Conservation (phyloP, 2,113 vertebrate genomes). For the Eupsittula cactorum region DNA sequence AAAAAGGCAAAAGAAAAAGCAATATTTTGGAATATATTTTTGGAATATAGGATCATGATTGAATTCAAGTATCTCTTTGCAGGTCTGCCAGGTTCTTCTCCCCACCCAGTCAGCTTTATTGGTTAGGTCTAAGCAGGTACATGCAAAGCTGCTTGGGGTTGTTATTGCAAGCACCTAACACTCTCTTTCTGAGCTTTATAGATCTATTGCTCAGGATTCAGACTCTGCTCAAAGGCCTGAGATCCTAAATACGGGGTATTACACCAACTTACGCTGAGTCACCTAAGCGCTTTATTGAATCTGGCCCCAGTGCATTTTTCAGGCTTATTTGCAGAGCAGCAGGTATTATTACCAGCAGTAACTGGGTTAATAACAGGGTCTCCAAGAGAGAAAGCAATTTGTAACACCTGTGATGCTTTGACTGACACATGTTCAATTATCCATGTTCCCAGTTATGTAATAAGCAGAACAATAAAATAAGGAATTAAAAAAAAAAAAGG, state of each 20-base stretch:
- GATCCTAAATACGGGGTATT: background rate
- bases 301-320: constrained; percentile 42
- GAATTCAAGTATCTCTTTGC: background rate
- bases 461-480: background rate
- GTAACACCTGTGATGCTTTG: constrained; percentile 46
- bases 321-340: constrained; percentile 29
- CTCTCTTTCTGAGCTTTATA: background rate
- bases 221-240: constrained; percentile 11
- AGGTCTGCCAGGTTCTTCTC: background rate
- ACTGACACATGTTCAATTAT: constrained; percentile 30
- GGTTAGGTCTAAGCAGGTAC: background rate
- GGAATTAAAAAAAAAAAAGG: background rate
- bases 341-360: constrained; percentile 50
- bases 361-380: constrained; percentile 63
- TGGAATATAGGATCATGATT: background rate
- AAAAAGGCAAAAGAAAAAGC: too few species aligned
- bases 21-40: background rate
- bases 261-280: background rate
- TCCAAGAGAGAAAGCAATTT: constrained; percentile 58
- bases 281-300: constrained; percentile 37
- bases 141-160: background rate
- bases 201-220: constrained; percentile 28
- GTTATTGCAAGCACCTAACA: background rate
- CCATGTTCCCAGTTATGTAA: constrained; percentile 30
- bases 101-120: background rate